Conservation (phyloP, 2,113 vertebrate genomes). For the Paramisgurnus dabryanus region DNA sequence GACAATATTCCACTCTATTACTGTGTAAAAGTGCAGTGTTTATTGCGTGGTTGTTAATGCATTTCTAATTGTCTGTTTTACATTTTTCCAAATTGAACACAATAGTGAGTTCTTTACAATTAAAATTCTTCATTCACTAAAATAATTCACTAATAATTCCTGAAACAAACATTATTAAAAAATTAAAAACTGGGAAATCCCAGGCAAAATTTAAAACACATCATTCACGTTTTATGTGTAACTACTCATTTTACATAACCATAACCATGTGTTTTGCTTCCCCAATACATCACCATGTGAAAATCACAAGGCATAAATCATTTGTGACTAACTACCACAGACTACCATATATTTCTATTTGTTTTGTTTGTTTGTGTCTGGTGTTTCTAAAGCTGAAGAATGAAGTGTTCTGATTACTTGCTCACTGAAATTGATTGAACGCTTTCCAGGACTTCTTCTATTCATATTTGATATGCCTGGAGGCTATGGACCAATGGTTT, state of each 20-base stretch:
- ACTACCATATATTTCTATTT: slow-evolving; percentile 7
- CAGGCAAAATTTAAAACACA: background rate
- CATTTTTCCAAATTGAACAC: no score
- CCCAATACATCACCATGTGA: background rate
- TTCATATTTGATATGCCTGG: slow-evolving; percentile 77
- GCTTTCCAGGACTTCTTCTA: slow-evolving; percentile 65
- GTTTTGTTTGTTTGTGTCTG: slow-evolving; percentile 13
- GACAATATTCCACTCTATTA: no score
- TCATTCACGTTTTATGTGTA: slow-evolving; percentile 65
- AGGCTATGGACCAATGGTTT: slow-evolving; percentile 64
- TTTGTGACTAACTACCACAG: background rate
- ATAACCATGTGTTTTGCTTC: slow-evolving; percentile 48
- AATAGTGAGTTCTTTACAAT: no score
- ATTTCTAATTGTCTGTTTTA: no score
- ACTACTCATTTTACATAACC: slow-evolving; percentile 65
- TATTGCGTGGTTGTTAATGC: no score
- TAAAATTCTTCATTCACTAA: no score
- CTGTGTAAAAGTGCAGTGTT: no score
- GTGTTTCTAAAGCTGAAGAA: slow-evolving; percentile 59
- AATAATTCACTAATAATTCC: no score
- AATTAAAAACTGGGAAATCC: slow-evolving; percentile 21
- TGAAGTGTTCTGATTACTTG: slow-evolving; percentile 72
- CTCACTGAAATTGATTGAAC: slow-evolving; percentile 67
- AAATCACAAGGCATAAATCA: background rate
- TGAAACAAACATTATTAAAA: no score